Conservation (phyloP, 2,113 vertebrate species). For the Silurus glanis region DNA sequence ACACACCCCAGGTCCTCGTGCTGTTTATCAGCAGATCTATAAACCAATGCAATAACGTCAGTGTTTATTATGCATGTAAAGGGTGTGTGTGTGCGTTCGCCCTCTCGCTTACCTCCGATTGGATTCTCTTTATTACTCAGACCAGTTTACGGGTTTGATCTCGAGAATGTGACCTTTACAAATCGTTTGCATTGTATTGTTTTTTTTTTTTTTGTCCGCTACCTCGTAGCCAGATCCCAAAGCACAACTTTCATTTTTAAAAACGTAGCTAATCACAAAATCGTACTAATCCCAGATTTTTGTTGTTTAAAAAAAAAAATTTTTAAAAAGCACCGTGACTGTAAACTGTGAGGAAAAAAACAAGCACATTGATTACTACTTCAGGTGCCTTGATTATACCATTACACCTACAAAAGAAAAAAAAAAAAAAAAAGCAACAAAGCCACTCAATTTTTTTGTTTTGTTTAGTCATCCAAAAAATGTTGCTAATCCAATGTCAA, state of each 20-base stretch:
- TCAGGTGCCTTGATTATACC: not conserved
- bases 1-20: conserved; percentile 37
- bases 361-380: not conserved
- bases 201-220: not conserved
- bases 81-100: not conserved
- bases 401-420: too few relatives aligned
- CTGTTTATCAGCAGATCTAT: conserved; percentile 12
- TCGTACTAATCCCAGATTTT: not conserved
- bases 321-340: too few relatives aligned
- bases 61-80: conserved; percentile 26
- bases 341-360: not conserved
- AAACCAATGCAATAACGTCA: conserved; percentile 34
- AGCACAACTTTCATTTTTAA: conserved; percentile 27
- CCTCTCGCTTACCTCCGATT: conserved; percentile 10
- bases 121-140: not conserved
- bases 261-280: not conserved
- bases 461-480: too few relatives aligned
- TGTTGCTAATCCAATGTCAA: not conserved
- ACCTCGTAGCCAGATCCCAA: conserved; percentile 39
- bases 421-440: too few relatives aligned
- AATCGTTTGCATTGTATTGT: conserved; percentile 6
- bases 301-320: not conserved
- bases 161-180: conserved; percentile 8
- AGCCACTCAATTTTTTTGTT: not conserved
- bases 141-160: not conserved